Evolutionary conservation across 2,888 invertebrate species (phyloP), one percentile per base, ranked within the genome.

Genomic region (Scrobipalpa costella): DNA sequence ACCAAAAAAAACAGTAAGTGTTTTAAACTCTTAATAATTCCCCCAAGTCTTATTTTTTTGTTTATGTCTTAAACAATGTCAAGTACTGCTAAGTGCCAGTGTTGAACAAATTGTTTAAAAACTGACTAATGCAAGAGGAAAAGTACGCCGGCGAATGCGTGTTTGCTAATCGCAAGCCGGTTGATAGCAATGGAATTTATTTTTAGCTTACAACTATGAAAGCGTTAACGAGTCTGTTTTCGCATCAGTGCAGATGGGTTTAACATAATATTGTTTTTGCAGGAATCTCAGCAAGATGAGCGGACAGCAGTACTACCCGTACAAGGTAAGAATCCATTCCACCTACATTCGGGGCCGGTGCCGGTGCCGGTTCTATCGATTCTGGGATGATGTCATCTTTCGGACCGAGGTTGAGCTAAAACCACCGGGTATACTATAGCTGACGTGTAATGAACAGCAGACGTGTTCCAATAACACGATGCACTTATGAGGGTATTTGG

Each of bases 221-320:
- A 72, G 72, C 67, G 70, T 73, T 64, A 68, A 61, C 62, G 67
- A 75, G 80, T 73, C 77, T 77, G 67, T 72, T 74, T 74, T 70
- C 66, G 36, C 47, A 17, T 38, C 7, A 38, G 8, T n/a, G 27
- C 44, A 15, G 13, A 27, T 61, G 44, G 8, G 15, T 61, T 60
- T 19, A 61, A 57, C 65, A 67, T 67, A 64, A 67, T 71, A 64
- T 70, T 66, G 65, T 58, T 69, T 77, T 83, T 85, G 65, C 77
- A 88, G 87, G 80, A 85, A 82, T 76, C 76, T 81, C 66, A 50
- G 67, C 89, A 94, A 86, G 81, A 95, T 95, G 95, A 94, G 94
- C 87, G 94, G 95, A 83, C 95, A 95, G 79, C 95, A 96, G 89
- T 96, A 96, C 89, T 96, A 96, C 89, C 96, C 96, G 79, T 96